A percentile compares a stretch with the other conserved stretches of the same genome.
phyloP scores from a whole-genome alignment of 2,888 invertebrate species.

The Helicoverpa assulta region DNA sequence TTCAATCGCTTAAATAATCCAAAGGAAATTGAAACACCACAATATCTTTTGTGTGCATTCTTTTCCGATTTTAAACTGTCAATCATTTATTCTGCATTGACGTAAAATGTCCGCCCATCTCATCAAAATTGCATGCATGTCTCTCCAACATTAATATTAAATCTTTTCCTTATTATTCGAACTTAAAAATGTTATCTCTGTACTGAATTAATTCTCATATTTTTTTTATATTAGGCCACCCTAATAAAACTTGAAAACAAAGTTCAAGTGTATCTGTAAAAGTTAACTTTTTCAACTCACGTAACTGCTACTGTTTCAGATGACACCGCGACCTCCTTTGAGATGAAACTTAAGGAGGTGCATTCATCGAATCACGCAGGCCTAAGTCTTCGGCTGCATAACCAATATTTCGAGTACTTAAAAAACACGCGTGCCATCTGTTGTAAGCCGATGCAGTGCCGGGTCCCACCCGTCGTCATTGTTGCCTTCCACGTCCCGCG shows the following conservation, averaged over 20 bases:
- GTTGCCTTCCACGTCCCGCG: conserved; percentile 76
- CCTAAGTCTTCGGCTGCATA: conserved; percentile 85
- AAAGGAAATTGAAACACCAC: conserved; percentile 71
- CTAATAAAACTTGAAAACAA: conserved; percentile 3
- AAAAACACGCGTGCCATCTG: conserved; percentile 90
- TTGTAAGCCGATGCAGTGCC: conserved; percentile 87
- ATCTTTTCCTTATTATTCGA: conserved; percentile 24
- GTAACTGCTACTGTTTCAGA: conserved; percentile 73
- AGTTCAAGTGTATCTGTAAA: conserved; percentile 24
- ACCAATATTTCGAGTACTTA: conserved; percentile 88
- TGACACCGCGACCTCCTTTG: conserved; percentile 84
- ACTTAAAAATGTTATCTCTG: conserved; percentile 6
- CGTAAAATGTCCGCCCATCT: conserved; percentile 79
- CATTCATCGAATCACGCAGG: conserved; percentile 85
- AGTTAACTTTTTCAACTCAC: conserved; percentile 37
- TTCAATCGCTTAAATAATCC: conserved; percentile 69
- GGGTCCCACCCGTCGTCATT: conserved; percentile 83
- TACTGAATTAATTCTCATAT: background rate
- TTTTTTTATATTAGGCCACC: background rate
- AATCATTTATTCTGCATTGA: conserved; percentile 80
- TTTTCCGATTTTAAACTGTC: conserved; percentile 75
- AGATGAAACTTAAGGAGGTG: conserved; percentile 85
- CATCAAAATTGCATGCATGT: conserved; percentile 65
- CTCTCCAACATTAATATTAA: conserved; percentile 32
- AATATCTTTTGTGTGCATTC: conserved; percentile 71